Evolutionary conservation across 2,888 invertebrate species (phyloP).

Genomic region (Drosophila acutilabella): DNA sequence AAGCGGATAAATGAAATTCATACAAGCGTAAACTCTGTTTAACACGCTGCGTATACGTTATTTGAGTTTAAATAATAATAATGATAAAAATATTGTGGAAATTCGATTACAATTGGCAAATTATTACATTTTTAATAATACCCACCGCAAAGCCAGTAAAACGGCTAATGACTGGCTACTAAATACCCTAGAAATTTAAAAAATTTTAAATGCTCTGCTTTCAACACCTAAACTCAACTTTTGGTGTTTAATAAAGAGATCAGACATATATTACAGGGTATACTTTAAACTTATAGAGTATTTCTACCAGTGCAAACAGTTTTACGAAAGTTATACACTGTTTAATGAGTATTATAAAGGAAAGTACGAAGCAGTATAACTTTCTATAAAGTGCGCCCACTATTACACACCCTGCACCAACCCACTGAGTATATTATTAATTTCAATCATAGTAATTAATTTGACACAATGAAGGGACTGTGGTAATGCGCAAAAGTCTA

Average conservation of each 20-base stretch:
- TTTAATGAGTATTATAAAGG: no score
- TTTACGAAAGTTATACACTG: no score
- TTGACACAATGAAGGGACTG: constrained; percentile 6
- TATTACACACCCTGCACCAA: no score
- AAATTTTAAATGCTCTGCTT: no score
- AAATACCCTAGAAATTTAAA: neutral
- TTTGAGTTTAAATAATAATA: neutral
- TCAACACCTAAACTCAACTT: neutral
- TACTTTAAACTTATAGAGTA: no score
- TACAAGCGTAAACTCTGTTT: constrained; percentile 4
- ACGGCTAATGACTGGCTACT: no score
- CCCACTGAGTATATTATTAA: neutral
- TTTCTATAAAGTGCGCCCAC: no score
- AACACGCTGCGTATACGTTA: constrained; percentile 1
- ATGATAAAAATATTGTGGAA: neutral
- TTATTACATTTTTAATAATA: constrained; percentile 22
- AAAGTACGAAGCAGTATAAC: no score
- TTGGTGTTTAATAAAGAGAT: neutral
- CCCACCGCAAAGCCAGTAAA: neutral
- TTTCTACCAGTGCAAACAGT: no score
- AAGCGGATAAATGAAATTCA: constrained; percentile 25
- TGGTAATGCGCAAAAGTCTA: neutral
- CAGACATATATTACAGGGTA: neutral
- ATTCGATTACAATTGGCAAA: constrained; percentile 14
- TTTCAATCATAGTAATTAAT: constrained; percentile 15